Percentiles rank a stretch among this genome's conserved stretches.
These are phyloP conservation scores for Prietella phreatophila DNA, from an alignment of 2,113 vertebrate species.

Conservation along the genomic window DNA sequence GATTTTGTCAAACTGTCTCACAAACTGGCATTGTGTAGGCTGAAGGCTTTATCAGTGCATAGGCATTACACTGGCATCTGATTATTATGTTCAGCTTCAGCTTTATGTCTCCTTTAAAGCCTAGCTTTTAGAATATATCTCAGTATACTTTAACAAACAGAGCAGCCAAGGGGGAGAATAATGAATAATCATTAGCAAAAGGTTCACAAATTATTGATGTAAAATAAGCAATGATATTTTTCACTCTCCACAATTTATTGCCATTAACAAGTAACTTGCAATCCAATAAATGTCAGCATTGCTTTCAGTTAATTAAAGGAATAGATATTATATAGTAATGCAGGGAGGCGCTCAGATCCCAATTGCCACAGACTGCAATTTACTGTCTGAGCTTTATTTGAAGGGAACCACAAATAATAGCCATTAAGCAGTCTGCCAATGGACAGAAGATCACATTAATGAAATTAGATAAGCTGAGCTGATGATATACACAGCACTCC, in stretches of 20 bases:
- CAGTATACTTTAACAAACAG: slow-evolving; percentile 67
- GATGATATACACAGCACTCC: slow-evolving; percentile 72
- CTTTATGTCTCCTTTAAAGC: slow-evolving; percentile 16
- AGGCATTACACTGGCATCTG: not conserved
- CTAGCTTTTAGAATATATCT: slow-evolving; percentile 60
- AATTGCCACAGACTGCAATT: slow-evolving; percentile 92
- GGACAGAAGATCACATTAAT: slow-evolving; percentile 95
- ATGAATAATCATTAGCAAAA: slow-evolving; percentile 77
- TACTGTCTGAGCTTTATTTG: slow-evolving; percentile 90
- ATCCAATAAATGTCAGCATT: slow-evolving; percentile 97
- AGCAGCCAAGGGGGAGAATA: slow-evolving; percentile 65
- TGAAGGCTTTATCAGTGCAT: not conserved
- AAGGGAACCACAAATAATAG: slow-evolving; percentile 97
- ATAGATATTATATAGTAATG: slow-evolving; percentile 96
- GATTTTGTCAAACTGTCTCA: not conserved
- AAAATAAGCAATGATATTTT: slow-evolving; percentile 85
- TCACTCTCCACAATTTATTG: slow-evolving; percentile 78
- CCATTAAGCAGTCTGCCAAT: slow-evolving; percentile 91
- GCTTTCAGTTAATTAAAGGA: slow-evolving; percentile 99
- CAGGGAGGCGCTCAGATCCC: slow-evolving; percentile 96
- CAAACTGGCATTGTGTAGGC: not conserved
- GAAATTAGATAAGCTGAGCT: slow-evolving; percentile 88
- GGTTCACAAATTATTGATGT: slow-evolving; percentile 78
- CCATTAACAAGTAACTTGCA: slow-evolving; percentile 93
- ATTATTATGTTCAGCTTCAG: not conserved